A percentile compares a stretch with the other conserved stretches of the same genome.
These are phyloP conservation scores for Hydrozoanthus gracilis DNA, from an alignment of 92 coral and sea anemone genomes.

Conservation along the genomic window DNA sequence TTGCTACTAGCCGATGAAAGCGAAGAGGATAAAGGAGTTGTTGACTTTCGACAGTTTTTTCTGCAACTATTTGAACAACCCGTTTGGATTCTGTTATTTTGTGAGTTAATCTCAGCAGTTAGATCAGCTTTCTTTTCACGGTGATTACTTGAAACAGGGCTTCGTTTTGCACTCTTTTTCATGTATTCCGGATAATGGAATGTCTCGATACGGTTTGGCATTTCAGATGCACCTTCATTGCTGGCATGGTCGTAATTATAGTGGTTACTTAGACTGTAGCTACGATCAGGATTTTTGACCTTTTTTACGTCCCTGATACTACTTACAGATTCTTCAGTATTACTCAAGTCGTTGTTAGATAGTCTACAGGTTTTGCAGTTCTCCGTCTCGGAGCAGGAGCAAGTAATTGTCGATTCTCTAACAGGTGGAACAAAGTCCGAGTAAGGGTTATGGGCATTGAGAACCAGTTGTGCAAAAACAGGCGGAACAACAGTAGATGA, in stretches of 20 bases:
- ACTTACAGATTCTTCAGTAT: slow-evolving; percentile 1
- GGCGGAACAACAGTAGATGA: slow-evolving; percentile 79
- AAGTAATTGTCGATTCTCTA: slow-evolving; percentile 80
- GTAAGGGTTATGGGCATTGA: slow-evolving; percentile 79
- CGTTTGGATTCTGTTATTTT: not conserved
- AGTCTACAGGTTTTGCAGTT: slow-evolving; percentile 57
- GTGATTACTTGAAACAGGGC: not conserved
- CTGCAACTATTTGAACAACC: not conserved
- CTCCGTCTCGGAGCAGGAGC: slow-evolving; percentile 65
- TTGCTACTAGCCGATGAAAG: slow-evolving; percentile 23
- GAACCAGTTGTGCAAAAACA: slow-evolving; percentile 77
- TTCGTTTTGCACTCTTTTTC: not conserved
- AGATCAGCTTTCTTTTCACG: not conserved
- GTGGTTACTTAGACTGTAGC: not conserved
- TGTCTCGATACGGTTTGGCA: not conserved
- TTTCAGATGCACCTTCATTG: not conserved
- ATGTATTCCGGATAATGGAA: slow-evolving; percentile 14
- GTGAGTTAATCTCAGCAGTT: not conserved
- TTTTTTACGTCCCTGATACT: slow-evolving; percentile 27
- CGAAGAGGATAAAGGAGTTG: not conserved
- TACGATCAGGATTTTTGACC: not conserved
- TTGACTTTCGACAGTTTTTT: too few relatives aligned
- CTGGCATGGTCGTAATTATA: not conserved
- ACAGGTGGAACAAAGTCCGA: slow-evolving; percentile 86
- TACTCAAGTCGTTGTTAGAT: slow-evolving; percentile 18